Base-by-base conservation (phyloP, 2,888 invertebrate genomes). In the Drosophila mimica region DNA sequence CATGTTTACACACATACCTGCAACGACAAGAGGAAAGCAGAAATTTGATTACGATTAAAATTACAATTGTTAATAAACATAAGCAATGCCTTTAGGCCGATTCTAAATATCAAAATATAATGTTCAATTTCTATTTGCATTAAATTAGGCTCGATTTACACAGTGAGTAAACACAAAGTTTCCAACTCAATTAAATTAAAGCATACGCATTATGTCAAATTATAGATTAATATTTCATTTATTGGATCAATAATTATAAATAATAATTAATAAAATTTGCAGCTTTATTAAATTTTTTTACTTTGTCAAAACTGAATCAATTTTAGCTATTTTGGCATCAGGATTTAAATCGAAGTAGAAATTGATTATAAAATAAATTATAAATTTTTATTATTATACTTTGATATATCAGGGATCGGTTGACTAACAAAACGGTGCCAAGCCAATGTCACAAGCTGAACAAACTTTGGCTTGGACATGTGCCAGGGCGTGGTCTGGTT, bases 1-100 rank as follows among this genome's bases (percentile, higher is more conserved):
- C 68, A 72, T 68, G 74, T 74, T 58, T 69, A 58, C 30, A 52
- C 74, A 74, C 87, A 66, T 72, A 85, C 84, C 89, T 85, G 83
- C 3, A 85, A 88, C 46, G 79, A 74, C 30, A 83, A 72, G 34
- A 70, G 56, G 20, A 70, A 58, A 51, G 34, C 49, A 68, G 8
- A 65, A 68, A 69, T 67, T 71, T 54, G 70, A 81, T 86, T 83
- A 85, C 43, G 69, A 70, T 71, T 31, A 61, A 56, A 52, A 73
- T 81, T 72, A 61, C 58, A 52, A 73, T 81, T 72, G 71, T 72
- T 56, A 60, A 72, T 63, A 67, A 43, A 36, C 52, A 25, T 31
- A 20, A 33, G 72, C 51, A 13, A 28, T 33, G 52, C 51, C 36
- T 36, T 46, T n/a, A 15, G 9, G 70, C 40, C 49, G 6, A 30